phyloP scores from a whole-genome alignment of 1,140 invertebrate species.

The Capitella teleta region DNA sequence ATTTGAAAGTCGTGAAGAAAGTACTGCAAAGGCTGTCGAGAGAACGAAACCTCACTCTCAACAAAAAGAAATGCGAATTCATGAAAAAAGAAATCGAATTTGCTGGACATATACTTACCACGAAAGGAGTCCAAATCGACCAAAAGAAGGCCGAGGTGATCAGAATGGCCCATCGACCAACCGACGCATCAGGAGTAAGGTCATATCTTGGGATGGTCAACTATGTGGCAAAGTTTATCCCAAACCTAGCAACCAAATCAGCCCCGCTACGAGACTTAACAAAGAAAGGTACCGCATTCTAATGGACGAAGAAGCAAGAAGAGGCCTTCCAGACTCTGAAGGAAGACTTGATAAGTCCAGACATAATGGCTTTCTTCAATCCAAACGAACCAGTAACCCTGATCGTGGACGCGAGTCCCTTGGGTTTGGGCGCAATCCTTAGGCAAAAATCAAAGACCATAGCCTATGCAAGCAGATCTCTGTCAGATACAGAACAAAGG shows the following conservation, averaged over 20 bases:
- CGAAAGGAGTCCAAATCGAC: conserved; percentile 1
- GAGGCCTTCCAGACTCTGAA: conserved; percentile 18
- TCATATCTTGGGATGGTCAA: conserved; percentile 8
- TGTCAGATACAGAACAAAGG: conserved; percentile 17
- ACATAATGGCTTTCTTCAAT: conserved; percentile 16
- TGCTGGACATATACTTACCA: neutral
- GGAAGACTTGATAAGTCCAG: conserved; percentile 4
- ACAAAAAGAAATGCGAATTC: conserved; percentile 3
- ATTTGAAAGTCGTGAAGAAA: neutral
- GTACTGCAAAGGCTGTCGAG: neutral
- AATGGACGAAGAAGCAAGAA: conserved; percentile 1
- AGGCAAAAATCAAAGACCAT: conserved; percentile 11
- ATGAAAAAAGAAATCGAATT: neutral
- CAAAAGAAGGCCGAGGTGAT: neutral
- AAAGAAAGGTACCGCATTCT: neutral
- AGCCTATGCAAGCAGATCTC: conserved; percentile 15
- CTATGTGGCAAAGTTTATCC: conserved; percentile 5
- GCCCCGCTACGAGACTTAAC: neutral
- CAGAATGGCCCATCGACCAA: neutral
- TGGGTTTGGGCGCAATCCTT: conserved; percentile 15
- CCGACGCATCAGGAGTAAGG: neutral
- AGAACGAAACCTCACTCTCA: neutral
- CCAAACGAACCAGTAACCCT: conserved; percentile 20
- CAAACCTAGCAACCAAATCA: neutral
- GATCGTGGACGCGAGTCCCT: conserved; percentile 21